A percentile compares a stretch with the other conserved stretches of the same genome.
These are phyloP conservation scores for Catalaphyllia jardinei DNA, from an alignment of 64 coral and sea anemone genomes.

Conservation along the genomic window DNA sequence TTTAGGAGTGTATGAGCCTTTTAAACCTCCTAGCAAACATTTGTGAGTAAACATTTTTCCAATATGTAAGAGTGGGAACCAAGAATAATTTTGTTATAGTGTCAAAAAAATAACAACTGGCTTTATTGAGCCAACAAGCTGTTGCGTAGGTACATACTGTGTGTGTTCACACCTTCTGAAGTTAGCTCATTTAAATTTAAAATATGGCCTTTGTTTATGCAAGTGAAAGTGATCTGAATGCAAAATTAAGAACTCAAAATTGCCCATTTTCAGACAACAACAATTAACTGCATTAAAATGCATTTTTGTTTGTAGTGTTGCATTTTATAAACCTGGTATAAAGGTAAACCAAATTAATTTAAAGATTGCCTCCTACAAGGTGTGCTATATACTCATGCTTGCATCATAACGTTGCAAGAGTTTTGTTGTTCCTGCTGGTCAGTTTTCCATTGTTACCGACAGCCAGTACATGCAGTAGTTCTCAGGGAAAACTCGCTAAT, in stretches of 20 bases:
- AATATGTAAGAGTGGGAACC: too few species aligned
- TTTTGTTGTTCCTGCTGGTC: background rate
- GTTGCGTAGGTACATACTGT: background rate
- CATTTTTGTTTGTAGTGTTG: background rate
- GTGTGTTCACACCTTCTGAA: background rate
- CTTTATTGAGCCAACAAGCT: background rate
- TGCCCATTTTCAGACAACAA: background rate
- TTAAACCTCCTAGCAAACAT: too few species aligned
- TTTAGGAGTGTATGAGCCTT: too few species aligned
- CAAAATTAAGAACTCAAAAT: conserved; percentile 30
- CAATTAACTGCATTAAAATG: background rate
- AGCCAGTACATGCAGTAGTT: background rate
- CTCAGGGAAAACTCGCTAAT: background rate
- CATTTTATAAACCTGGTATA: background rate
- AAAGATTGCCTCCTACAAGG: background rate
- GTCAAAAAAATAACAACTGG: background rate
- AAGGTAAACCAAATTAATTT: background rate
- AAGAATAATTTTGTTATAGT: too few species aligned
- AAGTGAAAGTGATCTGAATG: background rate
- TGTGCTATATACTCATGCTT: background rate
- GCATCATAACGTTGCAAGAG: background rate
- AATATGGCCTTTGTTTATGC: conserved; percentile 20
- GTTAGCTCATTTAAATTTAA: conserved; percentile 42
- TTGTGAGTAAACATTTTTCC: too few species aligned
- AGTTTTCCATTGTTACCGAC: background rate